Evolutionary conservation across 37 sponge, comb jelly and placozoan species (phyloP).

Genomic region (Axinella damicornis): DNA sequence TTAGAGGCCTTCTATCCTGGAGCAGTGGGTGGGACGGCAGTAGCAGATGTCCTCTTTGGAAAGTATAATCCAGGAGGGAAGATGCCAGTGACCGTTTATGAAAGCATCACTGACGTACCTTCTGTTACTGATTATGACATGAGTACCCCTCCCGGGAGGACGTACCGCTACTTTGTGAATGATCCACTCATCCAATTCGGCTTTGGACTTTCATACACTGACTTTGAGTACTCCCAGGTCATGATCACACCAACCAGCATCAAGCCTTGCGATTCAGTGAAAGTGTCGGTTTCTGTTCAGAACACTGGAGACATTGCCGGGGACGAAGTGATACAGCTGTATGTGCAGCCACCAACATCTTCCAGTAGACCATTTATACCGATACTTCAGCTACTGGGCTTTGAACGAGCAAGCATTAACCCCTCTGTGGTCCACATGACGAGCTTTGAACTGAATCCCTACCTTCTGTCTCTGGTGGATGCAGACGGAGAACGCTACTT

Average conservation of each 20-base stretch:
- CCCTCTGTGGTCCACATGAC: not conserved
- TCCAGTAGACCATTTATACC: slow-evolving; percentile 30
- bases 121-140: slow-evolving; percentile 44
- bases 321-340: slow-evolving; percentile 72
- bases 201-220: slow-evolving; percentile 60
- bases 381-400: slow-evolving; percentile 54
- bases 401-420: slow-evolving; percentile 28
- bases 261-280: slow-evolving; percentile 39
- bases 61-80: slow-evolving; percentile 63
- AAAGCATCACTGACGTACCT: slow-evolving; percentile 17
- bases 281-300: slow-evolving; percentile 35
- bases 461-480: slow-evolving; percentile 57
- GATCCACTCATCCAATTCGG: slow-evolving; percentile 54
- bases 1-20: slow-evolving; percentile 83
- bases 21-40: slow-evolving; percentile 66
- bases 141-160: slow-evolving; percentile 48
- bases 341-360: slow-evolving; percentile 32
- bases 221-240: slow-evolving; percentile 46
- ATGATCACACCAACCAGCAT: slow-evolving; percentile 3
- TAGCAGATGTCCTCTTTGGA: slow-evolving; percentile 72
- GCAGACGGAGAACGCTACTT: slow-evolving; percentile 45
- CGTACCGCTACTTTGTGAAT: slow-evolving; percentile 53
- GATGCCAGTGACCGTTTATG: slow-evolving; percentile 55
- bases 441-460: slow-evolving; percentile 41
- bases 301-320: slow-evolving; percentile 49